These are phyloP conservation scores for Epinephelus lanceolatus DNA, from an alignment of 2,113 vertebrate species.

Conservation along the genomic window DNA sequence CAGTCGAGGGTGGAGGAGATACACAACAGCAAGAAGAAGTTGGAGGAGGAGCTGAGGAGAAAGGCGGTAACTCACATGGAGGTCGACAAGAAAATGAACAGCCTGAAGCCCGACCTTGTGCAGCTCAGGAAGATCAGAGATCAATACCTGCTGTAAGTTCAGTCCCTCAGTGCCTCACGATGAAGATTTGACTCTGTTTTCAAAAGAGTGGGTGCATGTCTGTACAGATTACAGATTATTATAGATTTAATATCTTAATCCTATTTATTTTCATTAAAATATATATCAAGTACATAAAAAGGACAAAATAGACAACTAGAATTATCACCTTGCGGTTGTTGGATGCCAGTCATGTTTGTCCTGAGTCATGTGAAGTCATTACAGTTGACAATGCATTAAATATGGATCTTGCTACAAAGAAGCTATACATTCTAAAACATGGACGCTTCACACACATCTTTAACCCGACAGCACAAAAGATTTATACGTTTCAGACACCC, in stretches of 20 bases:
- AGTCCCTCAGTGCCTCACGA: neutral
- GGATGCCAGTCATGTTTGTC: no score
- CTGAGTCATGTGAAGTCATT: no score
- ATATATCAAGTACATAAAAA: neutral
- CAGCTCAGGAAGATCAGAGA: conserved; percentile 96
- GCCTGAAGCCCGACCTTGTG: conserved; percentile 95
- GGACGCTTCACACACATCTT: no score
- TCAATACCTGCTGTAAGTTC: conserved; percentile 95
- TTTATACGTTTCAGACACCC: no score
- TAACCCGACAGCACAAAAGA: no score
- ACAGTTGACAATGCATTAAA: no score
- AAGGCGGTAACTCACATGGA: conserved; percentile 93
- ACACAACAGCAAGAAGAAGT: conserved; percentile 91
- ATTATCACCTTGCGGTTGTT: no score
- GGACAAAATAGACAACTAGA: no score
- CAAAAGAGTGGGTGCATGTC: neutral
- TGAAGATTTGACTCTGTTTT: no score
- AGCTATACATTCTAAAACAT: no score
- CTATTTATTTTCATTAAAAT: neutral
- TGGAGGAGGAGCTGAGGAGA: conserved; percentile 96
- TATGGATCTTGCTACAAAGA: no score
- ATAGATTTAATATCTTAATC: neutral
- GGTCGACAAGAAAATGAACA: conserved; percentile 95
- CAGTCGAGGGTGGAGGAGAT: conserved; percentile 97
- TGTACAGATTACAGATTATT: neutral